These are phyloP conservation scores for Craterocephalus amniculus DNA, from an alignment of 2,797 vertebrate species.

Conservation along the genomic window DNA sequence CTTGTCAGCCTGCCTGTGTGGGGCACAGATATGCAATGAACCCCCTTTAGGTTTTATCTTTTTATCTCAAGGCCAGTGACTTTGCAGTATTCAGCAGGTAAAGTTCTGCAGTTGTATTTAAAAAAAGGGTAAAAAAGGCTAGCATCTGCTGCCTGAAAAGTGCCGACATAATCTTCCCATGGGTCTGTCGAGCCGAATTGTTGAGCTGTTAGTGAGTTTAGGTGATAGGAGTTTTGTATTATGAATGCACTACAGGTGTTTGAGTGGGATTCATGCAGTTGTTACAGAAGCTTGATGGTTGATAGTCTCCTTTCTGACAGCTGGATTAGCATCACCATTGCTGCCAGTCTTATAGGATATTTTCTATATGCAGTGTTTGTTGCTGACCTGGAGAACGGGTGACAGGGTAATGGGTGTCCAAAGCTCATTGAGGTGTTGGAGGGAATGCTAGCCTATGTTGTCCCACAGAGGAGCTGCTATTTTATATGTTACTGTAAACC, in stretches of 20 bases:
- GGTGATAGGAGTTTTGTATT: conserved; percentile 26
- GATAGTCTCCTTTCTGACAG: conserved; percentile 2
- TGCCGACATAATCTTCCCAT: conserved; percentile 17
- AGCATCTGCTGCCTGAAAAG: conserved; percentile 29
- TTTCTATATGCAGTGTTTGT: background rate
- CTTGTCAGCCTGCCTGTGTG: conserved; percentile 11
- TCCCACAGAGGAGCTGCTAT: background rate
- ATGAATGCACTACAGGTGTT: conserved; percentile 25
- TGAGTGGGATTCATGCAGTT: conserved; percentile 11
- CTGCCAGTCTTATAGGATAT: too few species aligned
- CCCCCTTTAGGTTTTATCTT: background rate
- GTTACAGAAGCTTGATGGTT: conserved; percentile 6
- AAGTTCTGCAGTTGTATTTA: conserved; percentile 20
- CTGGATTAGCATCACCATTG: too few species aligned
- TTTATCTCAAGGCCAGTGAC: conserved; percentile 21
- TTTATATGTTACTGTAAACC: background rate
- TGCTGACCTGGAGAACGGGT: background rate
- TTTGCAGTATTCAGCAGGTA: conserved; percentile 24
- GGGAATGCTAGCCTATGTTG: background rate
- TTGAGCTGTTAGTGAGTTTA: conserved; percentile 24
- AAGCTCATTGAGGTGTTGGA: background rate
- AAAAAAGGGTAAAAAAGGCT: background rate
- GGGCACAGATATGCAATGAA: conserved; percentile 9
- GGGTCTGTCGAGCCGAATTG: conserved; percentile 44
- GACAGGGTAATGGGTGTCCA: background rate